Base-by-base conservation (phyloP, 2,888 invertebrate species). In the Esperia sulphurella region DNA sequence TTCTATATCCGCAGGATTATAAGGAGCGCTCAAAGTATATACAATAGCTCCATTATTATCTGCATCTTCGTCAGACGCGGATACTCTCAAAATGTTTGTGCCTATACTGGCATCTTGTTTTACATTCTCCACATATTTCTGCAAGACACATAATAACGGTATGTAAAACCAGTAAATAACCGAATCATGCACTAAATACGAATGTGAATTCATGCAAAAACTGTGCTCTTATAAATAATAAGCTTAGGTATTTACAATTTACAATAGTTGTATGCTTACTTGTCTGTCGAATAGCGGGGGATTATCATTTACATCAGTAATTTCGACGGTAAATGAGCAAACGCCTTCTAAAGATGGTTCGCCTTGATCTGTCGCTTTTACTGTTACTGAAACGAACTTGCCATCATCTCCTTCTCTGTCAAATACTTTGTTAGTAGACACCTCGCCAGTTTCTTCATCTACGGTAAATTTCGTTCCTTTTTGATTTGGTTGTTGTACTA, bases 341-440 rank as follows among this genome's bases (percentile, higher is more conserved):
- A 98, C 98, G 28, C 98, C 98, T 83, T 98, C 98, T 59, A 99
- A 83, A 0, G 97, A 97, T 0, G 98, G 98, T 78, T 97, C 97
- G n/a, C 98, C 99, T 77, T 98, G 96, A 92, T 99, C 99, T 0
- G 98, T 98, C 5, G 98, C 99, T 86, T 98, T 98, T 0, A 98
- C 97, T 0, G 98, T 98, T 5, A 98, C 97, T 0, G 97, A 97
- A 6, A 98, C 98, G 81, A 97, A 97, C 86, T 97, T 97, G 8
- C 97, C 97, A 77, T 97, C 97, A 65, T 98, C 98, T 0, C 97
- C 97, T 87, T 98, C 98, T 53, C 98, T 93, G 87, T 98, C 98
- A 76, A 98, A 98, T 14, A 97, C 97, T 91, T 97, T 98, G 69
- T 98, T 98, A 6, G 97, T 97, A 0, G 95, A 95, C 46, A 98